These are phyloP conservation scores for Harpegnathos saltator DNA, from an alignment of 1,140 invertebrate species.

Conservation along the genomic window DNA sequence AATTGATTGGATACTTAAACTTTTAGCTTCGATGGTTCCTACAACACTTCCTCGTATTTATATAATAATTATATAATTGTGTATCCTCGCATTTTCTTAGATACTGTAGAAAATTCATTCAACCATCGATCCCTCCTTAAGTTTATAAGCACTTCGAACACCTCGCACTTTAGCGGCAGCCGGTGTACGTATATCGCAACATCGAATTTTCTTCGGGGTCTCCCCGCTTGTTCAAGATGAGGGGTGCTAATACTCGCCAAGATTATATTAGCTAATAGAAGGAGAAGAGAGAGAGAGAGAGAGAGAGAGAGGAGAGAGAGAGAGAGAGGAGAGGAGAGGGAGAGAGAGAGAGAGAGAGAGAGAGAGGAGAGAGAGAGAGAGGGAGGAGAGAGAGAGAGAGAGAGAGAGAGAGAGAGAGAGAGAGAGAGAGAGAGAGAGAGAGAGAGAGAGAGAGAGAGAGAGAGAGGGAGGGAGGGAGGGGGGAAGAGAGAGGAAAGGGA, in stretches of 20 bases:
- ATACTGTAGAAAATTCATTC: neutral
- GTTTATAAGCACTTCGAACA: neutral
- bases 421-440: neutral
- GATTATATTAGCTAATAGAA: slow-evolving; percentile 68
- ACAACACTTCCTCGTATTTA: neutral
- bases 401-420: neutral
- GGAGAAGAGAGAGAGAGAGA: slow-evolving; percentile 16
- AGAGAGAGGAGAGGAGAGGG: neutral
- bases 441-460: slow-evolving; percentile 34
- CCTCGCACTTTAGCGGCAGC: slow-evolving; percentile 38
- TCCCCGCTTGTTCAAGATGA: slow-evolving; percentile 66
- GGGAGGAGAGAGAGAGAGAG: neutral
- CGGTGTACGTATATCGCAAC: slow-evolving; percentile 64
- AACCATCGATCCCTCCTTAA: neutral
- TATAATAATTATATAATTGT: neutral
- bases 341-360: slow-evolving; percentile 18
- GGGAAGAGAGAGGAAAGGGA: neutral
- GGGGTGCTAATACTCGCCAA: slow-evolving; percentile 76
- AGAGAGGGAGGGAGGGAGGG: slow-evolving; percentile 28
- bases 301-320: slow-evolving; percentile 45
- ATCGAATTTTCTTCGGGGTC: slow-evolving; percentile 65
- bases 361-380: too few relatives aligned
- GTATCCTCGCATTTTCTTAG: neutral
- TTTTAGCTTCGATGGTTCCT: neutral
- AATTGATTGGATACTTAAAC: neutral